A percentile compares a stretch with the other conserved stretches of the same genome.
These are phyloP conservation scores for Dinocampus coccinellae DNA, from an alignment of 2,888 invertebrate species.

Conservation along the genomic window DNA sequence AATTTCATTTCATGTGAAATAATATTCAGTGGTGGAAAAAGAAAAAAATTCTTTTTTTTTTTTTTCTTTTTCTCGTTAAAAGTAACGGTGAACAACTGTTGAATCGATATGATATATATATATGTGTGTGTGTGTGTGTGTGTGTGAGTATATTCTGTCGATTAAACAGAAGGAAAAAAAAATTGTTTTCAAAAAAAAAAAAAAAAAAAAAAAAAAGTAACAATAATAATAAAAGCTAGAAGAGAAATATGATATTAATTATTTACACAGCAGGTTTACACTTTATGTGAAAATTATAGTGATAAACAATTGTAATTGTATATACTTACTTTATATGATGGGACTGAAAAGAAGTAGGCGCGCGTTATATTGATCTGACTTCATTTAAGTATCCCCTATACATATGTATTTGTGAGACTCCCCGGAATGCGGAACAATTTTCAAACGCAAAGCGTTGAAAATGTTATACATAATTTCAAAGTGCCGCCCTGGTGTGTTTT, in stretches of 20 bases:
- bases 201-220: too few species aligned
- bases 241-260: slow-evolving; percentile 27
- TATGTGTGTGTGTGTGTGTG: too few species aligned
- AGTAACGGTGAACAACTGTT: not conserved
- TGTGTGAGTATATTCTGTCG: too few species aligned
- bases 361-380: slow-evolving; percentile 11
- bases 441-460: slow-evolving; percentile 25
- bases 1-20: too few species aligned
- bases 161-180: too few species aligned
- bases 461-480: slow-evolving; percentile 7
- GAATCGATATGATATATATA: not conserved
- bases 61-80: too few species aligned
- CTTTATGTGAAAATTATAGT: not conserved
- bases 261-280: slow-evolving; percentile 45
- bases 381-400: not conserved
- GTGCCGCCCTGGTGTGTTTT: not conserved
- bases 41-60: too few species aligned
- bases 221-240: not conserved
- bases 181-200: too few species aligned
- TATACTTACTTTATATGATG: not conserved
- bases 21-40: too few species aligned
- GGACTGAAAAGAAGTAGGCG: not conserved
- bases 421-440: slow-evolving; percentile 34
- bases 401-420: slow-evolving; percentile 1
- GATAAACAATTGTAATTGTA: not conserved